Evolutionary conservation across 53 echinoderm and acorn worm genomes (phyloP), one percentile per base, ranked within the genome.

Genomic region (Patiria pectinifera): DNA sequence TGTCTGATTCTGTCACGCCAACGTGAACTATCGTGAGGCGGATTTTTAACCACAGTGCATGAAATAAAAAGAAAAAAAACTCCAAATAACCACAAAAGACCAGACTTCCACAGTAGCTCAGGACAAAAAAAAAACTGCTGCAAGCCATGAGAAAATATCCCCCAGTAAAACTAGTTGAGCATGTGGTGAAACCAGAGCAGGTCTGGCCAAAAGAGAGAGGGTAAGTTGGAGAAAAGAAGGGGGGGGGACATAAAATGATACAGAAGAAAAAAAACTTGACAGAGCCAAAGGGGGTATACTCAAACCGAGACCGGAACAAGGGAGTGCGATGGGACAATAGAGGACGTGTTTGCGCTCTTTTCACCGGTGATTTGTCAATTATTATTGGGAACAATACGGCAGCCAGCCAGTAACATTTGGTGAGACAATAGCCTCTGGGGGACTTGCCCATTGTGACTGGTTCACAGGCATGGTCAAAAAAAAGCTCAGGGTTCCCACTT

Each of bases 291-390:
- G 87, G 76, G 43, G 18, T 23, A 76, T 5, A 62, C 45, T 18
- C 61, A 25, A 87, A 35, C 24, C 11, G 76, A 53, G 74, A 44
- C 43, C 10, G 24, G 11, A 59, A 87, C 60, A 48, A 14, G 87
- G 44, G 60, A 72, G 70, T 74, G 74, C 6, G 22, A 49, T 49
- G 78, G 92, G 85, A 77, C 76, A 92, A 85, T 86, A 92, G 85
- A 44, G 48, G n/a, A 59, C 66, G 43, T 86, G 86, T 92, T 86
- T 62, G 53, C 62, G 47, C 53, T 49, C 86, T 62, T 86, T 92
- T 92, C 80, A 86, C 53, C 45, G 62, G 86, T 66, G 83, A 92
- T 92, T 92, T 92, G 92, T 92, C 92, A 92, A 86, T 92, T 86
- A 86, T 92, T 48, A 86, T 63, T 45, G 49, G 63, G 58, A 62